Percentiles rank a stretch among this genome's conserved stretches.
Conservation (phyloP, 2,888 invertebrate genomes). For the Eupsilia transversa region DNA sequence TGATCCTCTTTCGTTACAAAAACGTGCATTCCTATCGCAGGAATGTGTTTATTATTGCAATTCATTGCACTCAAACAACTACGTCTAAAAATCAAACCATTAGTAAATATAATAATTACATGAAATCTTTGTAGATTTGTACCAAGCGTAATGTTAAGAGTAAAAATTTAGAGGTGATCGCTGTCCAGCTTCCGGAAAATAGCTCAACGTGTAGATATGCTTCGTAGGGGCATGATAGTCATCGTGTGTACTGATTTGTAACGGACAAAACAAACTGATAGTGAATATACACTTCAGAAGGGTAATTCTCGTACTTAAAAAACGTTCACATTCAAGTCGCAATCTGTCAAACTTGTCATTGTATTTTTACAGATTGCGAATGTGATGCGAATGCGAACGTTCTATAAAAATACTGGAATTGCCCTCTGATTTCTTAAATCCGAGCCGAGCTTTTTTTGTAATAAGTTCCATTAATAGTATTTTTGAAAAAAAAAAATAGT, state of each 20-base stretch:
- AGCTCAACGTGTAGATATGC: slow-evolving; percentile 65
- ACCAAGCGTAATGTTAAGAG: slow-evolving; percentile 52
- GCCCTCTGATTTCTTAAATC: too few relatives aligned
- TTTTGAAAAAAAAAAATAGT: too few relatives aligned
- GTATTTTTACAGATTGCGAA: too few relatives aligned
- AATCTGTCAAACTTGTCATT: too few relatives aligned
- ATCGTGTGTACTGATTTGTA: slow-evolving; percentile 57
- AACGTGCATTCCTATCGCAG: neutral
- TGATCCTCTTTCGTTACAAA: slow-evolving; percentile 12
- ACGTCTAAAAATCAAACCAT: neutral
- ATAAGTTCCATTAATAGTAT: too few relatives aligned
- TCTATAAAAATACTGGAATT: too few relatives aligned
- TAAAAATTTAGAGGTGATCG: slow-evolving; percentile 50
- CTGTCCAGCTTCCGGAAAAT: slow-evolving; percentile 53
- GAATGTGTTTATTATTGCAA: slow-evolving; percentile 12
- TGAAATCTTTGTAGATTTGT: slow-evolving; percentile 18
- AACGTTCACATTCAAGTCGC: too few relatives aligned
- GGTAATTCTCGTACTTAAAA: too few relatives aligned
- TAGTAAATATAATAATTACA: neutral
- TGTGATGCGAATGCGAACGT: too few relatives aligned
- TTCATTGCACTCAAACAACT: neutral
- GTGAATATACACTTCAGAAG: neutral
- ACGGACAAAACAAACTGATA: neutral
- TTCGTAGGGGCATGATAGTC: slow-evolving; percentile 53
- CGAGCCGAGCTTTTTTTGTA: too few relatives aligned